These are phyloP conservation scores for Orbicella faveolata DNA, from an alignment of 64 coral and sea anemone genomes.

Conservation along the genomic window DNA sequence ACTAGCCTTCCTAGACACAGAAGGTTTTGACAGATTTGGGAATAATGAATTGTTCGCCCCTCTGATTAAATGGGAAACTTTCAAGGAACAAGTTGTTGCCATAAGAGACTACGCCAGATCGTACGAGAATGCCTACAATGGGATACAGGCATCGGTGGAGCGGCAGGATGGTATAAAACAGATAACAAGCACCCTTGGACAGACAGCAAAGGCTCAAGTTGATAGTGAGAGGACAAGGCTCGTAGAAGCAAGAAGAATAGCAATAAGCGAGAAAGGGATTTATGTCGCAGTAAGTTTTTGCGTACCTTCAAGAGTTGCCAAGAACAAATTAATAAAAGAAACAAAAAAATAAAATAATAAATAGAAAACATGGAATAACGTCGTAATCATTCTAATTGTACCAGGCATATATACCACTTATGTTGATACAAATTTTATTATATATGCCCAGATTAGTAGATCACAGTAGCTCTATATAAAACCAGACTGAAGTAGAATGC, in stretches of 20 bases:
- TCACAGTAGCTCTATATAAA: too few species aligned
- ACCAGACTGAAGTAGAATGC: too few species aligned
- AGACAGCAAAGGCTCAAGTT: background rate
- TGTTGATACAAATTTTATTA: too few species aligned
- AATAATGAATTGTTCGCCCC: conserved; percentile 34
- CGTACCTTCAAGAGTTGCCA: too few species aligned
- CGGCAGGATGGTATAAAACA: background rate
- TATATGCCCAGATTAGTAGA: too few species aligned
- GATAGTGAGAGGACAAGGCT: background rate
- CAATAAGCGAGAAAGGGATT: conserved; percentile 2
- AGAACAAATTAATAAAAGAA: too few species aligned
- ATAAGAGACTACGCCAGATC: background rate
- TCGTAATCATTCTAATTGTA: too few species aligned
- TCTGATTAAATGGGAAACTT: conserved; percentile 5
- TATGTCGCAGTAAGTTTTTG: background rate
- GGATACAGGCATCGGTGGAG: conserved; percentile 2
- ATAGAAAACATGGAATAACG: too few species aligned
- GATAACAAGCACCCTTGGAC: background rate
- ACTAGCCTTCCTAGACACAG: background rate
- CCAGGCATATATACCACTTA: too few species aligned
- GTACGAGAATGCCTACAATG: conserved; percentile 23
- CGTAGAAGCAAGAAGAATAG: background rate
- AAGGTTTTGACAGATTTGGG: conserved; percentile 28
- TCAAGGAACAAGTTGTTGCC: background rate
- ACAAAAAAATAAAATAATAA: too few species aligned